These are phyloP conservation scores for Gymnocypris eckloni DNA, from an alignment of 2,797 vertebrate species.

Conservation along the genomic window DNA sequence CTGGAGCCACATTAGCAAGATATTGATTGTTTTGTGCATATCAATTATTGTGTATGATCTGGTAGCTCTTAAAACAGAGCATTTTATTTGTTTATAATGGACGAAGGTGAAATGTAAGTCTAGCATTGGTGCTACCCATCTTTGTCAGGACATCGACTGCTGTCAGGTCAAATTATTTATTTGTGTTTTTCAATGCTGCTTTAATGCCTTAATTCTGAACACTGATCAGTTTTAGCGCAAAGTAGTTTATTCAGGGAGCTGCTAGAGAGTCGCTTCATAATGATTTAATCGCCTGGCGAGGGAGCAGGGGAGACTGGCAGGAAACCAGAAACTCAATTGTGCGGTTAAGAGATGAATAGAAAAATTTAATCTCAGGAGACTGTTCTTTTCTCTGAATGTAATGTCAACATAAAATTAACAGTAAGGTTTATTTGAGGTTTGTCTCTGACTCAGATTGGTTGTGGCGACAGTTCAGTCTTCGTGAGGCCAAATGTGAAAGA, in stretches of 20 bases:
- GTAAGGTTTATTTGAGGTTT: background rate
- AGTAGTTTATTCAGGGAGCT: background rate
- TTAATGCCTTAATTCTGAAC: background rate
- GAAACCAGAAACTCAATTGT: background rate
- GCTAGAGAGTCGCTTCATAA: background rate
- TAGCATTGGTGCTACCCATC: background rate
- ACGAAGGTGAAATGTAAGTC: background rate
- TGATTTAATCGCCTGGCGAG: background rate
- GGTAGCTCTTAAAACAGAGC: background rate
- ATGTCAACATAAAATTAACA: background rate
- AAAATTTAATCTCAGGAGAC: background rate
- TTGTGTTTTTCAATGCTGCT: background rate
- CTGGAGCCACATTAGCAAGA: background rate
- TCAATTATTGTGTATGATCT: background rate
- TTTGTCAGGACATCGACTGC: background rate
- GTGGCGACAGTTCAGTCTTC: background rate
- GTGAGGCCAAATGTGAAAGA: background rate
- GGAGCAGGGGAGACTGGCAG: background rate
- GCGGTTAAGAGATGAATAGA: no score
- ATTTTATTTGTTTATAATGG: background rate
- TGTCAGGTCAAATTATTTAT: background rate
- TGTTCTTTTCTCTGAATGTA: background rate
- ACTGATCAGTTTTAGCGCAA: background rate
- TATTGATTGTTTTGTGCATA: background rate
- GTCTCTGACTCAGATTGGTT: background rate